A percentile compares a stretch with the other conserved stretches of the same genome.
phyloP scores from a whole-genome alignment of 2,113 vertebrate genomes.

The Promerops cafer region DNA sequence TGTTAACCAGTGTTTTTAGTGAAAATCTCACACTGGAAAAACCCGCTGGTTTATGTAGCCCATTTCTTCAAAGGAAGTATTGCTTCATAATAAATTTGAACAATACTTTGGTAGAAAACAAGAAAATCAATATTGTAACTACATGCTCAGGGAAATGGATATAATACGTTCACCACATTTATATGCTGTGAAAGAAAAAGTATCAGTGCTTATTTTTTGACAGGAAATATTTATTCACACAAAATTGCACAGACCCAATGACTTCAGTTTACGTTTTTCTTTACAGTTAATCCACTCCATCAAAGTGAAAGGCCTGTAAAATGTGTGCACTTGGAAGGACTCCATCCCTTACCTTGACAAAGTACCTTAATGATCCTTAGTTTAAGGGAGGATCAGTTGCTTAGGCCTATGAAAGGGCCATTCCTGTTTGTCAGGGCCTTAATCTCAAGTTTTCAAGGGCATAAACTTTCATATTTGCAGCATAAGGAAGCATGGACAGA shows the following conservation, averaged over 20 bases:
- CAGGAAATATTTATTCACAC: not conserved
- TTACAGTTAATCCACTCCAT: not conserved
- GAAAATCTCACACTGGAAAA: not conserved
- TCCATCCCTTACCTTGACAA: not conserved
- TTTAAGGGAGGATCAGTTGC: not conserved
- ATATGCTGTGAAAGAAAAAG: not conserved
- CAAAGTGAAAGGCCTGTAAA: not conserved
- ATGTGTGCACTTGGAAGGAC: not conserved
- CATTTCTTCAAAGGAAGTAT: not conserved
- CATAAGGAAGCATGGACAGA: not conserved
- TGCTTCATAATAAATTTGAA: not conserved
- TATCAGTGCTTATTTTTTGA: not conserved
- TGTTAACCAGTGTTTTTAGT: not conserved
- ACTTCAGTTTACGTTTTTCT: not conserved
- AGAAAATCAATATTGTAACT: not conserved
- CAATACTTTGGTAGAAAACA: not conserved
- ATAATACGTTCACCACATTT: not conserved
- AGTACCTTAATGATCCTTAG: not conserved
- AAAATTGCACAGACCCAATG: not conserved
- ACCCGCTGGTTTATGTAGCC: not conserved
- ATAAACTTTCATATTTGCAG: accelerated
- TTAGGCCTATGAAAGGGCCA: not conserved
- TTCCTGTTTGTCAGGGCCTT: not conserved
- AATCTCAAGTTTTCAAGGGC: not conserved
- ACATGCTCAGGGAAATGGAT: not conserved